These are phyloP conservation scores for Eutolmus rufibarbis DNA, from an alignment of 2,888 invertebrate genomes.

Conservation along the genomic window DNA sequence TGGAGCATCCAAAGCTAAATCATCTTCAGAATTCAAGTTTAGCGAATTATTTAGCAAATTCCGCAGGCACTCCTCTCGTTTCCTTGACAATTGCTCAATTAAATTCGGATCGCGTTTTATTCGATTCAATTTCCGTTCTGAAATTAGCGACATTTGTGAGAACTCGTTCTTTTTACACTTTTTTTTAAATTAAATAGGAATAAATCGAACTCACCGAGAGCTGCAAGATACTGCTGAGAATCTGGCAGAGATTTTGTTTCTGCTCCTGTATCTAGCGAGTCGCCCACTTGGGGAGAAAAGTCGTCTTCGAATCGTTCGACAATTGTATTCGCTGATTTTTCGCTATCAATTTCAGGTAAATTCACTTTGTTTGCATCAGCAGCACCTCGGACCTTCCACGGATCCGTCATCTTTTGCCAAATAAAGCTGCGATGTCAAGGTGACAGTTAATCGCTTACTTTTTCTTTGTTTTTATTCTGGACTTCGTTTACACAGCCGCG, in stretches of 20 bases:
- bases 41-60: constrained; percentile 60
- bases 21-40: constrained; percentile 49
- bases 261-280: constrained; percentile 58
- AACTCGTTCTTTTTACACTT: background rate
- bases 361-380: constrained; percentile 44
- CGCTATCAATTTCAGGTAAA: constrained; percentile 39
- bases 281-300: constrained; percentile 62
- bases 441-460: background rate
- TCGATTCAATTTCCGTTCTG: constrained; percentile 63
- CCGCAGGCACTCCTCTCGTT: constrained; percentile 65
- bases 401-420: constrained; percentile 52
- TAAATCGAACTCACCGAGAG: constrained; percentile 66
- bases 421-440: background rate
- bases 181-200: background rate
- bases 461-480: background rate
- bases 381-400: constrained; percentile 54
- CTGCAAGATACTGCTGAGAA: constrained; percentile 64
- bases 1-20: constrained; percentile 62
- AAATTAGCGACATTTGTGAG: background rate
- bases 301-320: constrained; percentile 66
- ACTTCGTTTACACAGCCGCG: background rate
- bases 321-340: constrained; percentile 42
- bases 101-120: constrained; percentile 64
- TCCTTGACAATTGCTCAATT: constrained; percentile 64
- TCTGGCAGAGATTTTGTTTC: constrained; percentile 63